Evolutionary conservation across 2,113 vertebrate species (phyloP).

Genomic region (Trinectes maculatus): DNA sequence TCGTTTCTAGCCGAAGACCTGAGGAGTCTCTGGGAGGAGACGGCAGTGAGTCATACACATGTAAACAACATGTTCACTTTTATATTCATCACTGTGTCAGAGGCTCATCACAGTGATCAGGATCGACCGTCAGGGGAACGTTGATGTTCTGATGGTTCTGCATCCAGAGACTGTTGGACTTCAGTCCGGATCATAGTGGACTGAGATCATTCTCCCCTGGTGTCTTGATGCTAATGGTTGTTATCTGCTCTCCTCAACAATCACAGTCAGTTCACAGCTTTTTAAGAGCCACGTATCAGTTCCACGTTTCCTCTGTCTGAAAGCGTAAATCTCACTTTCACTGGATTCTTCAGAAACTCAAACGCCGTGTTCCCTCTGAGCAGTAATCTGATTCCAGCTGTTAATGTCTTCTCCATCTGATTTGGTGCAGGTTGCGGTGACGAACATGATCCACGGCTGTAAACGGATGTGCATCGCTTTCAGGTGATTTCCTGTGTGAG

Average conservation of each 20-base stretch:
- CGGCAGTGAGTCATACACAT: constrained; percentile 10
- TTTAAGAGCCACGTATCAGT: constrained; percentile 37
- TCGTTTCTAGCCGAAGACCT: constrained; percentile 34
- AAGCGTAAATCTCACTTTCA: constrained; percentile 37
- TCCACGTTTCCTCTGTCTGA: constrained; percentile 28
- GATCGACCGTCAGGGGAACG: too few species aligned
- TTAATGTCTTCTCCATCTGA: constrained; percentile 39
- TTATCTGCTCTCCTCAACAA: constrained; percentile 21
- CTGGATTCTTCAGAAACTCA: constrained; percentile 28
- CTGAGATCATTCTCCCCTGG: too few species aligned
- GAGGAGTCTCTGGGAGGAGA: constrained; percentile 2
- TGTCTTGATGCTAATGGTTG: constrained; percentile 50
- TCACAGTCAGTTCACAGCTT: constrained; percentile 26
- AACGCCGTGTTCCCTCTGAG: not conserved
- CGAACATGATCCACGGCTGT: constrained; percentile 26
- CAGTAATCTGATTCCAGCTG: constrained; percentile 33
- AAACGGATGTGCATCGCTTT: constrained; percentile 21
- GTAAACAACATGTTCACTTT: too few species aligned
- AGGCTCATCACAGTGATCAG: too few species aligned
- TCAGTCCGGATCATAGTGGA: too few species aligned
- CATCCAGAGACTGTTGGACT: too few species aligned
- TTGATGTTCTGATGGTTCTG: too few species aligned
- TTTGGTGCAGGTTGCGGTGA: constrained; percentile 27
- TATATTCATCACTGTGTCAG: too few species aligned
- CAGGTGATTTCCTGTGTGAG: constrained; percentile 3